A percentile compares a stretch with the other conserved stretches of the same genome.
phyloP scores from a whole-genome alignment of 2,888 invertebrate species.

The Troilus luridus region DNA sequence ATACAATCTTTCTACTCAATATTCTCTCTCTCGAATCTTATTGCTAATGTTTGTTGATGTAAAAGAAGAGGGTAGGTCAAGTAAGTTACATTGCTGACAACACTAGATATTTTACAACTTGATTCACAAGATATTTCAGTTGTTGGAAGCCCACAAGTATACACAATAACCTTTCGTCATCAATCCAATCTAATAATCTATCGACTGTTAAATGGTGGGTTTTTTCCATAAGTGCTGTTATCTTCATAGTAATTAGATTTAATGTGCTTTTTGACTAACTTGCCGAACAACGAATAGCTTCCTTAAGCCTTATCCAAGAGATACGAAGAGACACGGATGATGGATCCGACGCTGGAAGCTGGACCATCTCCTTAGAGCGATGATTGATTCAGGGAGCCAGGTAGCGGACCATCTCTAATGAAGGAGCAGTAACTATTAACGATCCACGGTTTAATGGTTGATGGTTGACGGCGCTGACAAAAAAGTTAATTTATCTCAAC shows the following conservation, averaged over 20 bases:
- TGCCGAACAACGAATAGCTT: not conserved
- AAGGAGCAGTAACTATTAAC: conserved; percentile 16
- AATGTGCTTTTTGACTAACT: not conserved
- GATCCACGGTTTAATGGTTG: conserved; percentile 36
- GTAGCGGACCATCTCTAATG: conserved; percentile 47
- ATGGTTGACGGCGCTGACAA: conserved; percentile 13
- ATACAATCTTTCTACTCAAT: too few species aligned
- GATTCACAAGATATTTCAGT: too few species aligned
- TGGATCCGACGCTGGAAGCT: not conserved
- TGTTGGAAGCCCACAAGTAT: too few species aligned
- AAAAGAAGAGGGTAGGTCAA: too few species aligned
- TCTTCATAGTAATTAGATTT: not conserved
- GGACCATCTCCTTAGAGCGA: not conserved
- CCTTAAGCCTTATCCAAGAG: not conserved
- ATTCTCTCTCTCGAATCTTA: too few species aligned
- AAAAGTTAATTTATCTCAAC: conserved; percentile 34
- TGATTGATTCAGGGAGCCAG: conserved; percentile 35
- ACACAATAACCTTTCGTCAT: too few species aligned
- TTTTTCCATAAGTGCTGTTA: not conserved
- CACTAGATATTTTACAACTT: too few species aligned
- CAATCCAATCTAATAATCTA: too few species aligned
- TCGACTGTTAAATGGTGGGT: too few species aligned
- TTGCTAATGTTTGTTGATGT: too few species aligned
- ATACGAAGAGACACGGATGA: not conserved
- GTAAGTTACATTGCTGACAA: too few species aligned